A percentile compares a stretch with the other conserved stretches of the same genome.
phyloP scores from a whole-genome alignment of 2,888 invertebrate species.

The Nephrotoma flavescens region DNA sequence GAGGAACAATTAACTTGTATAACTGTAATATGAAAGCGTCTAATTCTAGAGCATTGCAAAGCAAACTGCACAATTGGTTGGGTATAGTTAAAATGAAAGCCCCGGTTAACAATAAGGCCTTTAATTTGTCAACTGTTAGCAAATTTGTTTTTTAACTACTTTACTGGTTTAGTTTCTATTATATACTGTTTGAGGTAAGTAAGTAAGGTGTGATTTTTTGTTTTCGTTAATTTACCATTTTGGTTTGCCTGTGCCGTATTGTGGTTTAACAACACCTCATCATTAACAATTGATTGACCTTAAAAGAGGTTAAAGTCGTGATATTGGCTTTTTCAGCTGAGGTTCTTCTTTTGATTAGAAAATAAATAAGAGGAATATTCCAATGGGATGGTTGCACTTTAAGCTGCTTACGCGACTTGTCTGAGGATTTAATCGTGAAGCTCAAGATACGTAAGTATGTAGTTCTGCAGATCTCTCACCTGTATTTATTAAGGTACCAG shows the following conservation, averaged over 20 bases:
- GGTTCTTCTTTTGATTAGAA: too few relatives aligned
- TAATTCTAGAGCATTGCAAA: too few relatives aligned
- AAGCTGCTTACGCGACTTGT: too few relatives aligned
- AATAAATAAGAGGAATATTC: too few relatives aligned
- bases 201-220: not conserved
- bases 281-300: not conserved
- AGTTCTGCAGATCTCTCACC: too few relatives aligned
- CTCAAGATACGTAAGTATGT: too few relatives aligned
- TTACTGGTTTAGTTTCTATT: not conserved
- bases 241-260: not conserved
- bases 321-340: not conserved
- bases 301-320: not conserved
- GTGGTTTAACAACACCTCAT: not conserved
- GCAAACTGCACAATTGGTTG: not conserved
- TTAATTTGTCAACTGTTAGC: not conserved
- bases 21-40: too few relatives aligned
- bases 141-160: not conserved
- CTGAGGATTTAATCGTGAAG: too few relatives aligned
- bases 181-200: not conserved
- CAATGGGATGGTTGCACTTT: too few relatives aligned
- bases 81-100: not conserved
- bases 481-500: too few relatives aligned
- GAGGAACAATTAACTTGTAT: too few relatives aligned
- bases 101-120: too few relatives aligned
- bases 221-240: not conserved